These are phyloP conservation scores for Kradibia gibbosae DNA, from an alignment of 1,140 invertebrate genomes.

Conservation along the genomic window DNA sequence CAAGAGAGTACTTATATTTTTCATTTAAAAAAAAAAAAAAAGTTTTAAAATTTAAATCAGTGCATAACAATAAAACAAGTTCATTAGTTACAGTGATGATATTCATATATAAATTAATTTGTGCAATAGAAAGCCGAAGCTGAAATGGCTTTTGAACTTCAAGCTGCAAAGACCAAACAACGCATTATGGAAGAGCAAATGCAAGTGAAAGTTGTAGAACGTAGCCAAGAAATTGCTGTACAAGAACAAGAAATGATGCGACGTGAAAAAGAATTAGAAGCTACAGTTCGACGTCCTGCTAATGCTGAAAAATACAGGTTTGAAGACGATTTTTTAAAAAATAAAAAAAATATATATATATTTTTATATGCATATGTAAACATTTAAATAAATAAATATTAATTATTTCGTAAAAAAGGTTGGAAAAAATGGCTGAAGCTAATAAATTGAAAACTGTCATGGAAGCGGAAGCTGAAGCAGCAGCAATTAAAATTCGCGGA, in stretches of 20 bases:
- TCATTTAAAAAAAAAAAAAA: no score
- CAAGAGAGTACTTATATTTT: no score
- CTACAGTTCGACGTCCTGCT: conserved; percentile 90
- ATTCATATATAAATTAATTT: neutral
- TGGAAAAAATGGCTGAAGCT: conserved; percentile 95
- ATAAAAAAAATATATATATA: no score
- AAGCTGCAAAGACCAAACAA: conserved; percentile 97
- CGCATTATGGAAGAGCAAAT: conserved; percentile 97
- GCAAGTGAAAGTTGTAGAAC: conserved; percentile 95
- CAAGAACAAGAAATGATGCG: conserved; percentile 92
- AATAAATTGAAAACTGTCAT: conserved; percentile 87
- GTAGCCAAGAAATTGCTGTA: conserved; percentile 92
- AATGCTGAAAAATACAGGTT: conserved; percentile 92
- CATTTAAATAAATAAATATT: neutral
- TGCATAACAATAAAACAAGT: no score
- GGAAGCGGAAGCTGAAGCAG: conserved; percentile 96
- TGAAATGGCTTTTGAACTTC: conserved; percentile 93
- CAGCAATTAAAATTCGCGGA: conserved; percentile 84
- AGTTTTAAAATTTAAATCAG: no score
- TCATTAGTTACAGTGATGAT: no score
- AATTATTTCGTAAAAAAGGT: conserved; percentile 67
- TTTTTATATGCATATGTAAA: conserved; percentile 28
- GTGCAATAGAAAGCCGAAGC: conserved; percentile 86
- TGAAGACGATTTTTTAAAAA: no score
- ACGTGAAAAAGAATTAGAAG: conserved; percentile 90